Evolutionary conservation across 2,797 vertebrate species (phyloP).

Genomic region (Spea hammondii): DNA sequence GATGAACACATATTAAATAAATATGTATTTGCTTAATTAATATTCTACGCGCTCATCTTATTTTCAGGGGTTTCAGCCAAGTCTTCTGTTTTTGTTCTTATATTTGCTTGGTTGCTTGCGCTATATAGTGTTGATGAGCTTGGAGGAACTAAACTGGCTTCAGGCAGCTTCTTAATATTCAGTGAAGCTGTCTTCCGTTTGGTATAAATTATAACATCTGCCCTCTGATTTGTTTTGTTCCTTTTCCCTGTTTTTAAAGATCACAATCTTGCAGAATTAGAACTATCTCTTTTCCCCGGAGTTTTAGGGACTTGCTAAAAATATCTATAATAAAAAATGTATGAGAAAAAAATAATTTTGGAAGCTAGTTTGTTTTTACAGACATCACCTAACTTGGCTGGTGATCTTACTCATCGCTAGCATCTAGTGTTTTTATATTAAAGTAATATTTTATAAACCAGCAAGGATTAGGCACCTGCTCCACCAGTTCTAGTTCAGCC

Average conservation of each 20-base stretch:
- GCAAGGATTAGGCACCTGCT: too few relatives aligned
- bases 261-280: slow-evolving; percentile 3
- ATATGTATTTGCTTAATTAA: slow-evolving; percentile 45
- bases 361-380: neutral
- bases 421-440: too few relatives aligned
- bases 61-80: slow-evolving; percentile 23
- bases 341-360: neutral
- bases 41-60: slow-evolving; percentile 31
- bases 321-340: neutral
- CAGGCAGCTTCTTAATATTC: slow-evolving; percentile 19
- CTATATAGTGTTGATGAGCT: neutral
- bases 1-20: slow-evolving; percentile 26
- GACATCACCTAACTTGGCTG: too few relatives aligned
- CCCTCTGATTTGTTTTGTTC: neutral
- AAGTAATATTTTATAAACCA: too few relatives aligned
- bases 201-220: slow-evolving; percentile 6
- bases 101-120: slow-evolving; percentile 26
- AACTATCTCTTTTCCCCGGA: neutral
- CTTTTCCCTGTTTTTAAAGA: neutral
- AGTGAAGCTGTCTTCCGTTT: slow-evolving; percentile 6
- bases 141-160: slow-evolving; percentile 21
- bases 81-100: slow-evolving; percentile 17
- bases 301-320: neutral
- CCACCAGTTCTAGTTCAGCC: too few relatives aligned
- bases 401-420: too few relatives aligned